A percentile compares a stretch with the other conserved stretches of the same genome.
Evolutionary conservation across 2,113 vertebrate species (phyloP).

Genomic region (Poecile atricapillus): DNA sequence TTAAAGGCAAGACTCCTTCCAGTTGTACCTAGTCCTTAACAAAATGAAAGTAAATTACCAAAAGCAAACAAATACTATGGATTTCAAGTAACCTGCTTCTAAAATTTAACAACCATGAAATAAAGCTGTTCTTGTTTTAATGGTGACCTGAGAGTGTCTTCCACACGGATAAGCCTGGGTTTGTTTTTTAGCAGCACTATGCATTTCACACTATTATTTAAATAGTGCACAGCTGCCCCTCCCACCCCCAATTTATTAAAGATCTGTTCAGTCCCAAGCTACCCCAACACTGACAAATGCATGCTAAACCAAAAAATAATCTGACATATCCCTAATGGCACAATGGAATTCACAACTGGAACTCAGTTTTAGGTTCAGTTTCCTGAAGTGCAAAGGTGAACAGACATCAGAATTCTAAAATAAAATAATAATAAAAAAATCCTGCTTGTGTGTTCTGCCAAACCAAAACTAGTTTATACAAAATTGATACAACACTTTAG

Average conservation of each 20-base stretch:
- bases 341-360: not conserved
- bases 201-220: not conserved
- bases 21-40: constrained; percentile 35
- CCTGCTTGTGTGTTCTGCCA: not conserved
- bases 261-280: not conserved
- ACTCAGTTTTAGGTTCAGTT: not conserved
- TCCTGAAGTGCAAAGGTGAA: not conserved
- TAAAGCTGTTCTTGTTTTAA: not conserved
- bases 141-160: not conserved
- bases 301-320: not conserved
- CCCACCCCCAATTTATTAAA: not conserved
- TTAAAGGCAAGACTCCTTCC: constrained; percentile 56
- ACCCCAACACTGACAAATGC: not conserved
- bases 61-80: constrained; percentile 27
- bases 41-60: constrained; percentile 54
- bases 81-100: constrained; percentile 22
- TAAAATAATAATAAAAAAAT: not conserved
- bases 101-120: not conserved
- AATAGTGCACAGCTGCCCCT: not conserved
- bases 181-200: not conserved
- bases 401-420: not conserved
- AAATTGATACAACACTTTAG: not conserved
- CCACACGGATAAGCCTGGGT: not conserved
- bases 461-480: not conserved
- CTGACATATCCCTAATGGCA: not conserved